Evolutionary conservation across 2,888 invertebrate species (phyloP).

Genomic region (Morinoia aosen): DNA sequence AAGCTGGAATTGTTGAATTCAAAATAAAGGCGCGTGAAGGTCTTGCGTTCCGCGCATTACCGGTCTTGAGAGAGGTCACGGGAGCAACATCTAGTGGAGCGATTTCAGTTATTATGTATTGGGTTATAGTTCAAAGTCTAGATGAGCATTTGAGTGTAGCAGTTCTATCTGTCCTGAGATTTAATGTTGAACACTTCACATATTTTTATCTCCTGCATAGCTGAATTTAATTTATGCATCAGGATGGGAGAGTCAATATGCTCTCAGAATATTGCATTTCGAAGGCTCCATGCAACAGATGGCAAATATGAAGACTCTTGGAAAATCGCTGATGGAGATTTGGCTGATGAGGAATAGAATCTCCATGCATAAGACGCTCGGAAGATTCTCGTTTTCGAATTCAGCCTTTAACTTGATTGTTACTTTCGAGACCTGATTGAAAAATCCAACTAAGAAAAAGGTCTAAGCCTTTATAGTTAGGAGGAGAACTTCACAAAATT

Average conservation of each 20-base stretch:
- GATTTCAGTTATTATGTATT: background rate
- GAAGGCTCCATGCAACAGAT: background rate
- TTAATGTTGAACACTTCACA: background rate
- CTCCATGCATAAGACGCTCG: background rate
- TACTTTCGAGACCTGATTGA: background rate
- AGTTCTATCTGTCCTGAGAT: background rate
- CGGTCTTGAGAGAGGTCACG: background rate
- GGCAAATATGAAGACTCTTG: background rate
- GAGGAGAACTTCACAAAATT: background rate
- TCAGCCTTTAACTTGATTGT: background rate
- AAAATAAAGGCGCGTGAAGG: background rate
- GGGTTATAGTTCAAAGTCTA: background rate
- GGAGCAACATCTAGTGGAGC: background rate
- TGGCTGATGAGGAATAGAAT: background rate
- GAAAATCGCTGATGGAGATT: background rate
- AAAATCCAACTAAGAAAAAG: background rate
- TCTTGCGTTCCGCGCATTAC: background rate
- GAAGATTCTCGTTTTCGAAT: background rate
- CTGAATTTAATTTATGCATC: background rate
- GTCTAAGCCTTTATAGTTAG: background rate
- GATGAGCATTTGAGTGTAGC: background rate
- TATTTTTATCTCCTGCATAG: background rate
- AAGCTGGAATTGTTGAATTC: background rate
- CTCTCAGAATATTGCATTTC: slow-evolving; percentile 4
- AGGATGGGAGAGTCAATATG: background rate